A percentile compares a stretch with the other conserved stretches of the same genome.
Evolutionary conservation across 1,140 invertebrate genomes (phyloP).

Genomic region (Drosophila trapezifrons): DNA sequence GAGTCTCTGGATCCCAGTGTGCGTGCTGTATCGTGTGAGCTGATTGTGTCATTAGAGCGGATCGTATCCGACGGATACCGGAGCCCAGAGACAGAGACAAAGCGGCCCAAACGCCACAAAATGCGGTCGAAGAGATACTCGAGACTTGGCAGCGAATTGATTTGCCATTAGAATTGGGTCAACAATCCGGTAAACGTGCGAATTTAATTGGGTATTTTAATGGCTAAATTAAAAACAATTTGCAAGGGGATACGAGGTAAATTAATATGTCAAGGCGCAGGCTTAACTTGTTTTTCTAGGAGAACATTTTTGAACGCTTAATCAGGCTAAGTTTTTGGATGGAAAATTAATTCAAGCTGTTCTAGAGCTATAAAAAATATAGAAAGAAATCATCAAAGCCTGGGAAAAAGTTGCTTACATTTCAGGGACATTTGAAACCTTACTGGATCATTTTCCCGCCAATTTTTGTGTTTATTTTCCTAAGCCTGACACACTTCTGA

Average conservation of each 20-base stretch:
- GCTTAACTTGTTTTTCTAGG: too few species aligned
- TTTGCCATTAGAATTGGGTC: slow-evolving; percentile 49
- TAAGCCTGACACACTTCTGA: slow-evolving; percentile 27
- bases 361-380: neutral
- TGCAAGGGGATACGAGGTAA: neutral
- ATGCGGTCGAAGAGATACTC: slow-evolving; percentile 45
- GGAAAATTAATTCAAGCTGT: too few species aligned
- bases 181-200: slow-evolving; percentile 17
- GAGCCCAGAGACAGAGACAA: slow-evolving; percentile 62
- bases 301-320: neutral
- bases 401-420: neutral
- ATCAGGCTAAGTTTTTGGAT: neutral
- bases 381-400: fast-evolving
- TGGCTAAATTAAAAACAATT: slow-evolving; percentile 19
- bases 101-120: slow-evolving; percentile 49
- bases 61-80: slow-evolving; percentile 48
- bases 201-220: slow-evolving; percentile 34
- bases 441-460: slow-evolving; percentile 3
- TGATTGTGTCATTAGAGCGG: slow-evolving; percentile 77
- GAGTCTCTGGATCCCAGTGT: slow-evolving; percentile 6
- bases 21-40: slow-evolving; percentile 68
- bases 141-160: slow-evolving; percentile 45
- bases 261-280: slow-evolving; percentile 1
- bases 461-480: slow-evolving; percentile 11
- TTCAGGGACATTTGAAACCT: neutral